A percentile compares a stretch with the other conserved stretches of the same genome.
These are phyloP conservation scores for Drosophila prolongata DNA, from an alignment of 2,888 invertebrate genomes.

Conservation along the genomic window DNA sequence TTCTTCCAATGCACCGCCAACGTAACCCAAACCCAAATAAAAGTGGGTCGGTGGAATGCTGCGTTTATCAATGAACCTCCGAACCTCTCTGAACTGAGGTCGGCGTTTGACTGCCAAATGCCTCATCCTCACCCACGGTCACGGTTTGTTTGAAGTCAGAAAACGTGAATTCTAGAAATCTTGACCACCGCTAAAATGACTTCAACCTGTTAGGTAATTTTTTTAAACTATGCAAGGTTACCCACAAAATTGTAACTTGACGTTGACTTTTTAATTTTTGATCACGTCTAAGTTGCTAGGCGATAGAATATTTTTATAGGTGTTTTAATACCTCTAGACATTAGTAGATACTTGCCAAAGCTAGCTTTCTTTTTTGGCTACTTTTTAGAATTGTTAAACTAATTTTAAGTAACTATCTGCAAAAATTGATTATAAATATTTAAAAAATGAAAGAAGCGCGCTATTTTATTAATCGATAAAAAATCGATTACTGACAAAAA, in stretches of 20 bases:
- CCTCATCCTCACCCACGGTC: conserved; percentile 24
- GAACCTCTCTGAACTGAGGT: conserved; percentile 26
- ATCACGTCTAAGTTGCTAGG: neutral
- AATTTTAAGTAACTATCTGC: no score
- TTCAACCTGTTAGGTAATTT: no score
- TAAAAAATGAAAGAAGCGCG: neutral
- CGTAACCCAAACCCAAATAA: conserved; percentile 46
- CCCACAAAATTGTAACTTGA: neutral
- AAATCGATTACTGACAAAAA: neutral
- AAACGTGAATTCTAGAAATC: neutral
- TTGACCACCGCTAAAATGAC: no score
- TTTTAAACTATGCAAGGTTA: neutral
- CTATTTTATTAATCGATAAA: neutral
- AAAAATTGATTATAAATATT: no score
- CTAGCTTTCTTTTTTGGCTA: no score
- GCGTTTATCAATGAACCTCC: conserved; percentile 61
- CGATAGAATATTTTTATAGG: neutral
- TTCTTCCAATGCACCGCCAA: conserved; percentile 43
- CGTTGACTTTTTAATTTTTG: neutral
- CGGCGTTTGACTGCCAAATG: conserved; percentile 5
- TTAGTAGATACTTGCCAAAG: neutral
- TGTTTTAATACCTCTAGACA: neutral
- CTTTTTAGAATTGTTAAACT: no score
- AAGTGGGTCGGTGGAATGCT: conserved; percentile 66
- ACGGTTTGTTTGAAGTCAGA: conserved; percentile 9